Evolutionary conservation across 2,888 invertebrate species (phyloP), one percentile per base, ranked within the genome.

Genomic region (Agrochola lota): DNA sequence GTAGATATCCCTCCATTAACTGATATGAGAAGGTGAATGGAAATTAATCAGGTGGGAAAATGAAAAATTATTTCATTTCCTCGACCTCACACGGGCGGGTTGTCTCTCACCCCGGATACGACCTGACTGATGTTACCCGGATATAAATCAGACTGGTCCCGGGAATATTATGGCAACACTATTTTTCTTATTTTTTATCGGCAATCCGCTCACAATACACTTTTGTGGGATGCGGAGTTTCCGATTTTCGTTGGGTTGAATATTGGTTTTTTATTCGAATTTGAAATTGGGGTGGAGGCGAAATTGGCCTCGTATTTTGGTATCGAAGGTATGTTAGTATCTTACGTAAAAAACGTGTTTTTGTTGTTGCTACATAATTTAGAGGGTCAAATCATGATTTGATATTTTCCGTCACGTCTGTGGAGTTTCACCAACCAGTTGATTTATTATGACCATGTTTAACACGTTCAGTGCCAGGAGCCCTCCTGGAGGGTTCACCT

Each of bases 61-160:
- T 91, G 91, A 92, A 90, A 91, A 93, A 92, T 92, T 91, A 94
- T 94, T 93, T 92, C 83, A 94, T 94, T 93, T 94, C 93, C 93
- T 81, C 81, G 78, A 91, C 87, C 89, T 90, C 87, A 84, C 87
- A 80, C 89, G 89, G 85, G 83, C 71, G 80, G 85, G 78, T 57
- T 85, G 81, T 74, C 69, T 82, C 79, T 86, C 60, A 71, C 60
- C 85, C 88, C 91, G 91, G 91, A 88, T 88, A 91, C 89, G 85
- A 82, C 89, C 89, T 90, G 93, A 92, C 92, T 94, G 94, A 94
- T 94, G 92, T 89, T 91, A 93, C 90, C 93, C 94, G 95, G 95
- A 94, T 92, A 94, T 95, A 94, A 94, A 94, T 93, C 94, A 91
- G 88, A 91, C 90, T 89, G 85, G 80, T 84, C 84, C 85, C 85